Base-by-base conservation (phyloP, 2,113 vertebrate species). In the Archocentrus centrarchus region DNA sequence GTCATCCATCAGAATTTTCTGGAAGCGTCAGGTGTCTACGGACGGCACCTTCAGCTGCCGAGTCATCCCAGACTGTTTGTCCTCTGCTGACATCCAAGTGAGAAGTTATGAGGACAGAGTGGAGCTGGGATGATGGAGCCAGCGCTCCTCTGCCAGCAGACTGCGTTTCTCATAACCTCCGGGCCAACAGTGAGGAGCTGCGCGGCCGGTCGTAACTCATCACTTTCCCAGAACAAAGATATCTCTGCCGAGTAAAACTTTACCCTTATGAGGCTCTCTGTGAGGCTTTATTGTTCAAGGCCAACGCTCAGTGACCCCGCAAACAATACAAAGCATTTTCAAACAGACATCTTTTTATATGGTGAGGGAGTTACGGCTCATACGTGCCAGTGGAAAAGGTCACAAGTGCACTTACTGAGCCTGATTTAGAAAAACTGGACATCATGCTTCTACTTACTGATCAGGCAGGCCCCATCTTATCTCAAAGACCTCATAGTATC, bases 1-100 rank as follows among this genome's bases (percentile, higher is more conserved):
- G 2, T 84, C 77, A 88, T 89, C 84, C 84, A 81, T 91, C 90
- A 87, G 37, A n/a, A n/a, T n/a, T 44, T 75, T 70, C 82, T 90
- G 86, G 84, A 89, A 77, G 76, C 18, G 17, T 88, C 35, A 77
- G 78, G 79, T 83, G 75, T 89, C 66, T 39, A 27, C 7, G 3
- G 44, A 60, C 58, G 18, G 61, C 77, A 85, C 63, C 80, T 50
- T 80, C 17, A 13, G 30, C 82, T 62, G 70, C 47, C 15, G 79
- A 88, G 39, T 80, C 80, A 44, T 59, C 77, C 27, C 64, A 79
- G 86, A 88, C 86, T 57, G 85, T 91, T 92, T 88, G 81, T 85
- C 87, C 62, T 79, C 35, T 15, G 15, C 75, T 79, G 59, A 87
- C 82, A 24, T 80, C 86, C 80, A 53, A 63, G 73, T 27, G 75